A percentile compares a stretch with the other conserved stretches of the same genome.
Evolutionary conservation across 1,140 invertebrate genomes (phyloP).

Genomic region (Colletes gigas): DNA sequence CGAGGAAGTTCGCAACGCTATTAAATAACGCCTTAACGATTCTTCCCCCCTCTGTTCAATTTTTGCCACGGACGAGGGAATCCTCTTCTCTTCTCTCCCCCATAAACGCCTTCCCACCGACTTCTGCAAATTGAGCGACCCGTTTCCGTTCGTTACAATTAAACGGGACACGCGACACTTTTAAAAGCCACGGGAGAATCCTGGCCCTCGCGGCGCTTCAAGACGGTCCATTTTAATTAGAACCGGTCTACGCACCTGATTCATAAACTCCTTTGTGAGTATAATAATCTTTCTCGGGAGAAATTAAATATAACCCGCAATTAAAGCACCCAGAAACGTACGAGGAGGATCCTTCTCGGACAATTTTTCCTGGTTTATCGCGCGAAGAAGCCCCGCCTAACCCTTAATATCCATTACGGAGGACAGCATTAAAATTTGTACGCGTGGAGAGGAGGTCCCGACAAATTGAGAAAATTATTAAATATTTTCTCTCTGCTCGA

Average conservation of each 20-base stretch:
- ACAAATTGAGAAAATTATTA: too few relatives aligned
- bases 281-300: too few relatives aligned
- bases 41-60: not conserved
- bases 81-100: not conserved
- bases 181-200: not conserved
- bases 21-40: slow-evolving; percentile 33
- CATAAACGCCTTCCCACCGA: not conserved
- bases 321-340: not conserved
- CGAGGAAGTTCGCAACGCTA: slow-evolving; percentile 29
- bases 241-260: not conserved
- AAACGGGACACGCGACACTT: not conserved
- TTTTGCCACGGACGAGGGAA: not conserved
- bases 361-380: too few relatives aligned
- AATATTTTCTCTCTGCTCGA: too few relatives aligned
- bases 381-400: too few relatives aligned
- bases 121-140: slow-evolving; percentile 1
- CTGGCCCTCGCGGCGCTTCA: not conserved
- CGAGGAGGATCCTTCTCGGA: not conserved
- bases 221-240: slow-evolving; percentile 9
- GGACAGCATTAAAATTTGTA: too few relatives aligned
- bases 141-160: slow-evolving; percentile 1
- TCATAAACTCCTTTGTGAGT: not conserved
- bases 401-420: too few relatives aligned
- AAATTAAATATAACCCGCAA: slow-evolving; percentile 3
- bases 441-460: too few relatives aligned